Percentiles rank a stretch among this genome's conserved stretches.
phyloP scores from a whole-genome alignment of 2,888 invertebrate genomes.

The Rhamphomyia laevipes region DNA sequence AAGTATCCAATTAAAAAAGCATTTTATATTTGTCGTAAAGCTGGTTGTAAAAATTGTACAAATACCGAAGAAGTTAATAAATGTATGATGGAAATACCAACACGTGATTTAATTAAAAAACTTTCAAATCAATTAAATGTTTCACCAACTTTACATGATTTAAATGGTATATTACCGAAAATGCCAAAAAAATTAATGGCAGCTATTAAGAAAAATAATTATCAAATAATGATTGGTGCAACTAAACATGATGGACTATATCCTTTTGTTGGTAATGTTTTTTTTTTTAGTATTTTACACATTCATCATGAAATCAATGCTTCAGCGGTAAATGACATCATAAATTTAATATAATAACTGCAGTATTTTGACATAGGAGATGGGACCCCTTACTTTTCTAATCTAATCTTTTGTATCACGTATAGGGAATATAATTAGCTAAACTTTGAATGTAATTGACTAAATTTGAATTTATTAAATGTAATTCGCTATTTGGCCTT shows the following conservation, averaged over 20 bases:
- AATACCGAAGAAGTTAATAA: constrained; percentile 19
- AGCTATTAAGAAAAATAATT: constrained; percentile 16
- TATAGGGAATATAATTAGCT: too few relatives aligned
- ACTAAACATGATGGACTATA: constrained; percentile 41
- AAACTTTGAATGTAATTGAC: too few relatives aligned
- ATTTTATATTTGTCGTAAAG: constrained; percentile 23
- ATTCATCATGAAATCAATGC: too few relatives aligned
- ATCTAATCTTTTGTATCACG: too few relatives aligned
- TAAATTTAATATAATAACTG: too few relatives aligned
- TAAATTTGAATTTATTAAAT: too few relatives aligned
- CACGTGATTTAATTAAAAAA: constrained; percentile 21
- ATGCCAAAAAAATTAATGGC: constrained; percentile 10
- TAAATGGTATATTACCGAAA: constrained; percentile 22
- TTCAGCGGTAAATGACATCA: too few relatives aligned
- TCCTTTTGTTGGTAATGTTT: constrained; percentile 32
- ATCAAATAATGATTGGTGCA: constrained; percentile 37
- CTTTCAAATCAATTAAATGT: constrained; percentile 21
- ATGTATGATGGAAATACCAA: constrained; percentile 25
- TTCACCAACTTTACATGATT: constrained; percentile 18
- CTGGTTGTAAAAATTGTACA: constrained; percentile 21
- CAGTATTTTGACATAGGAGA: too few relatives aligned
- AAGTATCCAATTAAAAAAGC: constrained; percentile 29
- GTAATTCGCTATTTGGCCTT: too few relatives aligned
- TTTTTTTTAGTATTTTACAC: background rate
- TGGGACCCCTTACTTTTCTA: too few relatives aligned